A percentile compares a stretch with the other conserved stretches of the same genome.
phyloP scores from a whole-genome alignment of 2,113 vertebrate species.

The Semnopithecus entellus region DNA sequence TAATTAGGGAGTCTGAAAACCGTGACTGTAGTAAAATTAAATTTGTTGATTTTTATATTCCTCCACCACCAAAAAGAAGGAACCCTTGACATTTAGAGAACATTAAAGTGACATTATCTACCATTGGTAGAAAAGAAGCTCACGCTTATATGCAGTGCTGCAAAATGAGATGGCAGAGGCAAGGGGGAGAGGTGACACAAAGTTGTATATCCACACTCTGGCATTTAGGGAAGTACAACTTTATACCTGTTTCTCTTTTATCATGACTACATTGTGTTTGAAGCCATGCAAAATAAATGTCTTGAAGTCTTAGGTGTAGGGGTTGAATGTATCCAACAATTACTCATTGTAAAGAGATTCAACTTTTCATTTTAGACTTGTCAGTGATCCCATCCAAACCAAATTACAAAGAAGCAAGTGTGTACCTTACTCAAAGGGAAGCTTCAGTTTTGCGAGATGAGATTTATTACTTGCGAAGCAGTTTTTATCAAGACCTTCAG shows the following conservation, averaged over 20 bases:
- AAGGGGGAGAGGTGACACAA: not conserved
- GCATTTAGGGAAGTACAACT: not conserved
- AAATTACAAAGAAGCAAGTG: not conserved
- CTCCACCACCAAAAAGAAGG: slow-evolving; percentile 69
- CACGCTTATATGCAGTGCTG: not conserved
- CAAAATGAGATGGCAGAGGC: not conserved
- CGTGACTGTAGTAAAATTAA: slow-evolving; percentile 76
- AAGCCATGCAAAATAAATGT: not conserved
- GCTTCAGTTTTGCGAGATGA: not conserved
- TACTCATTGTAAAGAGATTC: not conserved
- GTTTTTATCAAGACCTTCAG: not conserved
- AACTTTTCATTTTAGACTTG: not conserved
- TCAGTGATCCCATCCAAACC: not conserved
- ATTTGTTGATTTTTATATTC: slow-evolving; percentile 77
- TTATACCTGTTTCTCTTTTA: not conserved
- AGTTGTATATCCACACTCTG: not conserved
- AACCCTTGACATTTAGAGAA: slow-evolving; percentile 73
- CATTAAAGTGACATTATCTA: slow-evolving; percentile 67
- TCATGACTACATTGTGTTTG: not conserved
- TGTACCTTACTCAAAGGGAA: not conserved
- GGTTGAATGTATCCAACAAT: not conserved
- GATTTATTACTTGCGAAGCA: not conserved
- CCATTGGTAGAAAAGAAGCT: slow-evolving; percentile 30
- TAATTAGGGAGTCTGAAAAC: slow-evolving; percentile 73
- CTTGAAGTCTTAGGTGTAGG: not conserved